These are phyloP conservation scores for Leucosticte australis DNA, from an alignment of 2,113 vertebrate genomes.

Conservation along the genomic window DNA sequence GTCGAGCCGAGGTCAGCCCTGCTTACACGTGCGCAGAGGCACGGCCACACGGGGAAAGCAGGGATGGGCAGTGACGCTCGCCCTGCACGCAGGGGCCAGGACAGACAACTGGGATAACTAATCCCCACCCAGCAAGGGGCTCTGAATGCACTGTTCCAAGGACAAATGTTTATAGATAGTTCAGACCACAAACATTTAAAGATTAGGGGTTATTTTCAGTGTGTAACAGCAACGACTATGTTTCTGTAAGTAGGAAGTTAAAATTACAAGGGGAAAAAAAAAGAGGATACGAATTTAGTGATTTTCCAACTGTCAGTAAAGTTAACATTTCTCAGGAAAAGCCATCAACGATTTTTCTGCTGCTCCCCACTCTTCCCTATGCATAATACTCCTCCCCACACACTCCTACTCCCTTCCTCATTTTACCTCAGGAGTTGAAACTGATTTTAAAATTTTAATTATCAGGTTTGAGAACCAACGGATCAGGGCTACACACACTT, in stretches of 20 bases:
- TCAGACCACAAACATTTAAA: not conserved
- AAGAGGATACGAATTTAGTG: not conserved
- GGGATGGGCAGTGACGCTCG: not conserved
- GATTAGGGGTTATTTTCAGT: not conserved
- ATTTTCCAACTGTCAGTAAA: not conserved
- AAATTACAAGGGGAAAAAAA: not conserved
- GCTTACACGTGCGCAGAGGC: not conserved
- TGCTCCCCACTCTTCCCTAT: not conserved
- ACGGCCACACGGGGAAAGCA: not conserved
- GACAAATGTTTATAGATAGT: not conserved
- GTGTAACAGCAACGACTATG: not conserved
- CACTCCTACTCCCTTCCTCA: not conserved
- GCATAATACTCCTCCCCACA: not conserved
- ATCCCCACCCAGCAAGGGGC: not conserved
- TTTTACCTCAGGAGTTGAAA: not conserved
- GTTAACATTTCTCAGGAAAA: not conserved
- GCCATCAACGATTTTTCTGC: not conserved
- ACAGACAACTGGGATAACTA: not conserved
- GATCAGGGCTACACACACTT: not conserved
- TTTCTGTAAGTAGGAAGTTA: not conserved
- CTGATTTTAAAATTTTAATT: not conserved
- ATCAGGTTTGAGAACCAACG: not conserved
- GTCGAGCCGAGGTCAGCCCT: not conserved
- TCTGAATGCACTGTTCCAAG: fast-evolving
- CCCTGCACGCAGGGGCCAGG: not conserved